Conservation (phyloP, 1,140 invertebrate species). For the Psilanteris sp. region DNA sequence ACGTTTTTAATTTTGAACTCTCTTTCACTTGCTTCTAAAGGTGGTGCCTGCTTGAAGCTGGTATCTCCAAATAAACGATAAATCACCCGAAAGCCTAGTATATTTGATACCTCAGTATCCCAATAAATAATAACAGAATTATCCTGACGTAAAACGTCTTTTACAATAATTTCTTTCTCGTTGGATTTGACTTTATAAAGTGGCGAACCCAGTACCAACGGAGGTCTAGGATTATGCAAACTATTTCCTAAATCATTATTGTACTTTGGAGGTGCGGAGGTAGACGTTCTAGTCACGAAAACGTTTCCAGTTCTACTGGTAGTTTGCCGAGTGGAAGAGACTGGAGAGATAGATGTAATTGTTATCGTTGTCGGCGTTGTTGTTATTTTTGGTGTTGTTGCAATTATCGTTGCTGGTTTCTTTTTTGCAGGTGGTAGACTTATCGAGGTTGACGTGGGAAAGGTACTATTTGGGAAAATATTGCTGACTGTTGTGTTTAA, state of each 20-base stretch:
- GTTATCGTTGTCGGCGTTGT: constrained; percentile 58
- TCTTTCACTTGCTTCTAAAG: constrained; percentile 90
- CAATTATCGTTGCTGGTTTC: constrained; percentile 30
- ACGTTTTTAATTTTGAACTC: constrained; percentile 96
- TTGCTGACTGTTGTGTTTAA: constrained; percentile 68
- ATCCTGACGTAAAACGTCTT: constrained; percentile 90
- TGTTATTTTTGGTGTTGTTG: constrained; percentile 67
- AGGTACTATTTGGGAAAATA: constrained; percentile 67
- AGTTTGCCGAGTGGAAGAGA: constrained; percentile 63
- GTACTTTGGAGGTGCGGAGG: constrained; percentile 70
- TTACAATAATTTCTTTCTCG: constrained; percentile 90
- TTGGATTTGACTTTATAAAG: constrained; percentile 82
- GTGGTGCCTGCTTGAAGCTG: constrained; percentile 92
- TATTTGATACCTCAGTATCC: constrained; percentile 91
- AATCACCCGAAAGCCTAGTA: constrained; percentile 92
- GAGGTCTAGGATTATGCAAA: constrained; percentile 82
- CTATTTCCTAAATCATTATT: constrained; percentile 66
- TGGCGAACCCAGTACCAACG: constrained; percentile 86
- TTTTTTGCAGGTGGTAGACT: constrained; percentile 64
- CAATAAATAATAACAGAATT: constrained; percentile 94
- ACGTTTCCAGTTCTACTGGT: constrained; percentile 76
- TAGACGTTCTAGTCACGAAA: constrained; percentile 75
- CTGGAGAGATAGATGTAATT: constrained; percentile 31
- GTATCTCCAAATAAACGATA: constrained; percentile 94
- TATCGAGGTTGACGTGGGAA: constrained; percentile 59